These are phyloP conservation scores for Callipepla squamata DNA, from an alignment of 2,113 vertebrate species.

Conservation along the genomic window DNA sequence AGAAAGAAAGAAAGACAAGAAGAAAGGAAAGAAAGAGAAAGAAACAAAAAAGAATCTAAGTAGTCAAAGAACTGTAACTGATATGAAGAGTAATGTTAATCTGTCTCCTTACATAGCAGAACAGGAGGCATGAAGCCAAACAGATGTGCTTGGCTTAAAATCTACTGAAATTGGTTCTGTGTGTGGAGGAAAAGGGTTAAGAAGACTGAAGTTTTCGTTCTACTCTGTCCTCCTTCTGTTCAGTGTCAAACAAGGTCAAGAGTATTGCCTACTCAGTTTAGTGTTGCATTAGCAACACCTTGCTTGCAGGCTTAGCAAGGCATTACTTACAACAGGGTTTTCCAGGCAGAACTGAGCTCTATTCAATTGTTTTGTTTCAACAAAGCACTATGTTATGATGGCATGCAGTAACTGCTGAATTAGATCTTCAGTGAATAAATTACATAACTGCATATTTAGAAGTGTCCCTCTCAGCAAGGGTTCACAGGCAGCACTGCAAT, in stretches of 20 bases:
- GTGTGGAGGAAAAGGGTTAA: not conserved
- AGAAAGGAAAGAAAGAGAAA: not conserved
- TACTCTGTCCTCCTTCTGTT: not conserved
- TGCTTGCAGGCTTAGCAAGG: not conserved
- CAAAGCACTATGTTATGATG: not conserved
- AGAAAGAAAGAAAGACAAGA: too few relatives aligned
- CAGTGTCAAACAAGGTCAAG: not conserved
- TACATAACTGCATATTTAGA: not conserved
- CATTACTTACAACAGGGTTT: not conserved
- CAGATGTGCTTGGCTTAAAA: not conserved
- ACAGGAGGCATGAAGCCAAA: not conserved
- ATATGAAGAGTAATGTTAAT: not conserved
- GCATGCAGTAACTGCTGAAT: constrained; percentile 8
- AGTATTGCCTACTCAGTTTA: not conserved
- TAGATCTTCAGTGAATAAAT: not conserved
- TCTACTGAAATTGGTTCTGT: not conserved
- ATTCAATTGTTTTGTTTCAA: not conserved
- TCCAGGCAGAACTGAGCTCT: not conserved
- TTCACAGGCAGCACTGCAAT: not conserved
- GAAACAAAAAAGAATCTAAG: not conserved
- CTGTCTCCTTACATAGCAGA: not conserved
- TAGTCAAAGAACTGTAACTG: not conserved
- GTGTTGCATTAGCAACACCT: constrained; percentile 1
- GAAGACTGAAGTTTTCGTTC: not conserved
- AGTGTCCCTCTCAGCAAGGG: not conserved